phyloP scores from a whole-genome alignment of 2,113 vertebrate genomes.

The Psophia crepitans region DNA sequence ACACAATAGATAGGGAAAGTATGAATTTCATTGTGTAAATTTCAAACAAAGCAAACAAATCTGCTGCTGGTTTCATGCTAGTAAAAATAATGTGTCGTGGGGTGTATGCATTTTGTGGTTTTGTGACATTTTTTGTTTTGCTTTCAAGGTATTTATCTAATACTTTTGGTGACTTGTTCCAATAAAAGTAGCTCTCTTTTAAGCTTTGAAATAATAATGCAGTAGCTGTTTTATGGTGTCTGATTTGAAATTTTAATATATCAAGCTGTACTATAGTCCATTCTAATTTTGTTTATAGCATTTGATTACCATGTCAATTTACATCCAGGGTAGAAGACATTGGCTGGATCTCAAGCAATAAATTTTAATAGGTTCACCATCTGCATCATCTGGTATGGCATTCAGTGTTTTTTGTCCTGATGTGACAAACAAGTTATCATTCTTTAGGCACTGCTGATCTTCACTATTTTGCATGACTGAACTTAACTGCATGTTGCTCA shows the following conservation, averaged over 20 bases:
- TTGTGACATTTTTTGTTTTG: background rate
- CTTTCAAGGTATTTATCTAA: background rate
- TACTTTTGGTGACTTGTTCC: background rate
- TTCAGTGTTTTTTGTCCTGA: conserved; percentile 16
- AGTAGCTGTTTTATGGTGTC: background rate
- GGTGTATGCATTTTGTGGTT: background rate
- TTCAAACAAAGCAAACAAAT: background rate
- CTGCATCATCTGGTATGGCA: conserved; percentile 24
- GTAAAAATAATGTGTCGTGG: background rate
- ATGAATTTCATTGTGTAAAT: background rate
- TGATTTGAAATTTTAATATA: background rate
- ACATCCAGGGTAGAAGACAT: background rate
- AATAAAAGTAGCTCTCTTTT: background rate
- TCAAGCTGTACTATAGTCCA: background rate
- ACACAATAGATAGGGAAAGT: background rate
- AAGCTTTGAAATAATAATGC: background rate
- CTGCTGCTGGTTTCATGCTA: background rate
- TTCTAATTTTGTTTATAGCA: conserved; percentile 24
- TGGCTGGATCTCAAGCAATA: background rate
- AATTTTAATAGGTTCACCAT: conserved; percentile 19
- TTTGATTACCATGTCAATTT: conserved; percentile 47
- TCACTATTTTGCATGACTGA: background rate
- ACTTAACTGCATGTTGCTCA: background rate
- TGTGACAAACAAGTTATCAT: conserved; percentile 3
- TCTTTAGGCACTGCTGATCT: background rate